These are phyloP conservation scores for Sweltsa coloradensis DNA, from an alignment of 1,140 invertebrate species.

Conservation along the genomic window DNA sequence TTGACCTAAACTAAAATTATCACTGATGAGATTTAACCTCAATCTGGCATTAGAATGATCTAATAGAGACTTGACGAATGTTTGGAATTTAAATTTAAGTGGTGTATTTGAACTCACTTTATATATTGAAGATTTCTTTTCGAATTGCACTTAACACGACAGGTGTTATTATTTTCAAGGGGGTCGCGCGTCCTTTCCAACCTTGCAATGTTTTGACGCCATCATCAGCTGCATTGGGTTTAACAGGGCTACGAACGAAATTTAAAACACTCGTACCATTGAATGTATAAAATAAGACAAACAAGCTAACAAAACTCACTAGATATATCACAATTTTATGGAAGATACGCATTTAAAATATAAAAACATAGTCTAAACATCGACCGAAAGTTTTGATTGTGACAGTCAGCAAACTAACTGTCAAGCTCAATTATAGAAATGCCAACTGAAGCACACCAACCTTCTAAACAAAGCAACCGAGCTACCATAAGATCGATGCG, in stretches of 20 bases:
- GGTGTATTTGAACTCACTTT: background rate
- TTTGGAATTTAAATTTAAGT: conserved; percentile 3
- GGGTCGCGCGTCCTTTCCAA: background rate
- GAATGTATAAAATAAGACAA: conserved; percentile 22
- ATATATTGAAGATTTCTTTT: background rate
- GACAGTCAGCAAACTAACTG: too few relatives aligned
- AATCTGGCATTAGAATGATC: background rate
- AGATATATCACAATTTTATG: conserved; percentile 6
- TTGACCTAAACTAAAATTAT: conserved; percentile 1
- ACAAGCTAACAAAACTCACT: background rate
- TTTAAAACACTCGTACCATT: conserved; percentile 48
- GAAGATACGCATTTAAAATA: conserved; percentile 4
- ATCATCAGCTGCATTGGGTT: background rate
- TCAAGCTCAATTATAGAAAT: too few relatives aligned
- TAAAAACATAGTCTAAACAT: too few relatives aligned
- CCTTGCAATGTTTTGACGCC: background rate
- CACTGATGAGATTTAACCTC: conserved; percentile 1
- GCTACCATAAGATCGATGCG: too few relatives aligned
- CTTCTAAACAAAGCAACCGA: too few relatives aligned
- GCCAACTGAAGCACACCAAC: too few relatives aligned
- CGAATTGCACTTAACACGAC: conserved; percentile 24
- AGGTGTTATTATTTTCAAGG: conserved; percentile 12
- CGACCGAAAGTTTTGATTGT: too few relatives aligned
- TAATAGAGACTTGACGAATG: background rate
- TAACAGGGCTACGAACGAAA: background rate